Percentiles rank a stretch among this genome's conserved stretches.
phyloP scores from a whole-genome alignment of 64 coral and sea anemone species.

The Astreopora myriophthalma region DNA sequence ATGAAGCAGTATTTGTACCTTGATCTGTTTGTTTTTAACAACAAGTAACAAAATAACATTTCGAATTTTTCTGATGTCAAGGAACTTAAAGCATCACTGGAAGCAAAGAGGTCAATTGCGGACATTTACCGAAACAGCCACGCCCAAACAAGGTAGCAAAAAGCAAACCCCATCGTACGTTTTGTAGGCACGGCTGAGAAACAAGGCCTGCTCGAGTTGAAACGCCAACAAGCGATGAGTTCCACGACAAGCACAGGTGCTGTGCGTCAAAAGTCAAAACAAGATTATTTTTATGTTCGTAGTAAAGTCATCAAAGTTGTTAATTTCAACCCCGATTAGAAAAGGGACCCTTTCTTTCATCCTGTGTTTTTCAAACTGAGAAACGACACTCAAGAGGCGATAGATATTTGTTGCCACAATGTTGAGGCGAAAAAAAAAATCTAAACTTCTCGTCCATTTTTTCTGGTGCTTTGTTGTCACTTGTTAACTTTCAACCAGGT shows the following conservation, averaged over 20 bases:
- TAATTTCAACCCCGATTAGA: too few species aligned
- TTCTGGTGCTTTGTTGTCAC: conserved; percentile 43
- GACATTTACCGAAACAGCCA: background rate
- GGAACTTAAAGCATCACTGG: background rate
- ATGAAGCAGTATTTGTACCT: background rate
- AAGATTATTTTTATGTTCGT: background rate
- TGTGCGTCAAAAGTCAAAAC: background rate
- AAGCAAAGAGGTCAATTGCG: background rate
- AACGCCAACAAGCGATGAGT: background rate
- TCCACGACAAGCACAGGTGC: background rate
- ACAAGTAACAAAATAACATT: background rate
- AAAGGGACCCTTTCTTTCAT: background rate
- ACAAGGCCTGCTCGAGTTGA: background rate
- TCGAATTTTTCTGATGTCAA: background rate
- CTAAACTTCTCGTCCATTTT: background rate
- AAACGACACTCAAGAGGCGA: background rate
- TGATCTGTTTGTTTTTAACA: background rate
- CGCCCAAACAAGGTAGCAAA: background rate
- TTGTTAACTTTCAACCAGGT: conserved; percentile 20
- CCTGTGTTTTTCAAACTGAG: background rate
- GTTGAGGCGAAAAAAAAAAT: background rate
- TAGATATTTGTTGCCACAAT: background rate
- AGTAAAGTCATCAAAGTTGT: background rate
- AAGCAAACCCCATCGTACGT: background rate
- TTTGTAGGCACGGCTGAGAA: background rate